Conservation (phyloP, 2,888 invertebrate genomes). For the Drosophila borborema region DNA sequence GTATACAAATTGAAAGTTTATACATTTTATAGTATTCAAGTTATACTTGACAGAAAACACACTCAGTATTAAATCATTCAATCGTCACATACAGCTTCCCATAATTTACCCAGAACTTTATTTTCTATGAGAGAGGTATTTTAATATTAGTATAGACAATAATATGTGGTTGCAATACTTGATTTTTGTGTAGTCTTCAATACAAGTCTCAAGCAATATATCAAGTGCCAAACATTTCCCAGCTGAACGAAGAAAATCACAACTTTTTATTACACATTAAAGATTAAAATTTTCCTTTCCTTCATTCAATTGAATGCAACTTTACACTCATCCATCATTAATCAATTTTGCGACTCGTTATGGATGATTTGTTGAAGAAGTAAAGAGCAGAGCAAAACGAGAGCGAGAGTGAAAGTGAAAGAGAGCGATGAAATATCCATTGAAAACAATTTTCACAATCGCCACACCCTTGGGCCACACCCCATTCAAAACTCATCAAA, state of each 20-base stretch:
- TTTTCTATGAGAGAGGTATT: not conserved
- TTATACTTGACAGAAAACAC: too few relatives aligned
- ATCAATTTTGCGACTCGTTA: slow-evolving; percentile 59
- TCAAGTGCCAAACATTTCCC: not conserved
- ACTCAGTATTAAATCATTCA: too few relatives aligned
- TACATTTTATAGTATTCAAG: too few relatives aligned
- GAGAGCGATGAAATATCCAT: slow-evolving; percentile 11
- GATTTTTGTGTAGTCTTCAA: too few relatives aligned
- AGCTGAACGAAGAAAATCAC: not conserved
- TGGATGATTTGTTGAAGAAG: slow-evolving; percentile 53
- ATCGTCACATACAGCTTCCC: too few relatives aligned
- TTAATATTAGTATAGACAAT: not conserved
- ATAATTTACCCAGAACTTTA: too few relatives aligned
- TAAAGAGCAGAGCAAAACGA: not conserved
- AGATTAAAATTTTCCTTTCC: not conserved
- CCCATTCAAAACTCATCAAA: slow-evolving; percentile 35
- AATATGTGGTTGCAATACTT: too few relatives aligned
- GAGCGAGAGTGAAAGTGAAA: not conserved
- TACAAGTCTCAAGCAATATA: not conserved
- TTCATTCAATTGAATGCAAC: slow-evolving; percentile 26
- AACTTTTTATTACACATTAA: slow-evolving; percentile 15
- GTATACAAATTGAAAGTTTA: too few relatives aligned
- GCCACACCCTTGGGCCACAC: slow-evolving; percentile 25
- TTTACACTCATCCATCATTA: slow-evolving; percentile 48
- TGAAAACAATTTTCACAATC: slow-evolving; percentile 44